Base-by-base conservation (phyloP, 2,888 invertebrate genomes). In the Sympetrum striolatum region DNA sequence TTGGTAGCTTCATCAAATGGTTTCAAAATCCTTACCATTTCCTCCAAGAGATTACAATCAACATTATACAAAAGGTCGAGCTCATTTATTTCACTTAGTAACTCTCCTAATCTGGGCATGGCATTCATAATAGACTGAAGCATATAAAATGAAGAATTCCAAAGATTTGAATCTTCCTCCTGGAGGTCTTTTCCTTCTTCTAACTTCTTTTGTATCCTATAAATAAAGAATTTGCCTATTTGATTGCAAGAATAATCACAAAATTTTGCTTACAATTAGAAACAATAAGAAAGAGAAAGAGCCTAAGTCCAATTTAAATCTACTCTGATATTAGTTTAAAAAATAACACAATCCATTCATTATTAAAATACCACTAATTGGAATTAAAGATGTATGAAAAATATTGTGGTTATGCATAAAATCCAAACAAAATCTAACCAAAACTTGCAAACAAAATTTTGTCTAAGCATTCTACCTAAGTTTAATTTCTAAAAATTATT, bases 1-100 rank as follows among this genome's bases (percentile, higher is more conserved):
- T 82, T 82, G 10, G 82, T 82, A 18, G 82, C 82, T 35, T 82
- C 82, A 60, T 82, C 82, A 58, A 82, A 82, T 60, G 82, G 82
- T 35, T 82, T 82, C 18, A 82, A 58, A 10, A 82, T 31, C 35
- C 53, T 82, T 1, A 82, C 82, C 58, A 82, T 31, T 48, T 82
- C 82, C 22, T 35, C 58, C 22, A 82, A 35, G 22, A 82, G 82
- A 58, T 35, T 82, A 14, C 82, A 35, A 35, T 82, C 82, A 8
- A 73, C 73, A 73, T 73, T 73, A 73, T 73, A 73, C 14, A 82
- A 58, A 8, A 15, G 35, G 18, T 18, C 35, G 10, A 48, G 35
- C 58, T 82, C 31, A 82, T 82, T 31, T 8, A 35, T 22, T 22
- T 35, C 82, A 31, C 58, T 35, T 0, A 58, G 58, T 58, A 31